phyloP scores from a whole-genome alignment of 2,888 invertebrate genomes.

The Apotomis capreana region DNA sequence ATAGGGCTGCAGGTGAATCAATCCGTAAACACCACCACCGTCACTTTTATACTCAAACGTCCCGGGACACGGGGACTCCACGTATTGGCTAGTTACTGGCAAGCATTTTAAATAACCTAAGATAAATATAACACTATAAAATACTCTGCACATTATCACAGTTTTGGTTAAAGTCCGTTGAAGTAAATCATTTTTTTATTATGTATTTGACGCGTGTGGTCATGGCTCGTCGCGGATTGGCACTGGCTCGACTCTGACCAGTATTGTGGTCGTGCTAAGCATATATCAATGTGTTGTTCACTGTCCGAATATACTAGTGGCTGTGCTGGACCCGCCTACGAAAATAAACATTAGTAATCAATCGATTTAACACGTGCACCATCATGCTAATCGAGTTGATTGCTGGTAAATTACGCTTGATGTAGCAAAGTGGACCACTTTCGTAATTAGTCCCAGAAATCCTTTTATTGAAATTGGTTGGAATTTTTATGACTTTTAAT shows the following conservation, averaged over 20 bases:
- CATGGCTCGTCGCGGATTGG: conserved; percentile 50
- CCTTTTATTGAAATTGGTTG: neutral
- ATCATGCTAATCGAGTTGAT: conserved; percentile 1
- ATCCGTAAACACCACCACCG: conserved; percentile 57
- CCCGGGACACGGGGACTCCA: conserved; percentile 65
- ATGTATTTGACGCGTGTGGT: conserved; percentile 49
- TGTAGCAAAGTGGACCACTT: conserved; percentile 16
- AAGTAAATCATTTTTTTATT: conserved; percentile 26
- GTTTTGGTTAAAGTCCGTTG: conserved; percentile 34
- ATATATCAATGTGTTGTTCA: conserved; percentile 22
- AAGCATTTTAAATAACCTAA: conserved; percentile 53
- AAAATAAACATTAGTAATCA: conserved; percentile 16
- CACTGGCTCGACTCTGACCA: conserved; percentile 51
- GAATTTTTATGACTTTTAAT: conserved; percentile 13
- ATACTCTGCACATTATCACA: conserved; percentile 48
- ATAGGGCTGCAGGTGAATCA: conserved; percentile 56
- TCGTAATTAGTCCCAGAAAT: conserved; percentile 7
- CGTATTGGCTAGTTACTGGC: conserved; percentile 53
- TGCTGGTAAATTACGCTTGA: conserved; percentile 18
- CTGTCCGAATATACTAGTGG: conserved; percentile 2
- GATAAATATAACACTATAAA: conserved; percentile 51
- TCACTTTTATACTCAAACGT: conserved; percentile 65
- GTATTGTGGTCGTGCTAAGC: conserved; percentile 34
- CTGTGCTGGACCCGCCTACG: conserved; percentile 7
- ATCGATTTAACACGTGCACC: conserved; percentile 12